Evolutionary conservation across 2,113 vertebrate genomes (phyloP).

Genomic region (Pristiophorus japonicus): DNA sequence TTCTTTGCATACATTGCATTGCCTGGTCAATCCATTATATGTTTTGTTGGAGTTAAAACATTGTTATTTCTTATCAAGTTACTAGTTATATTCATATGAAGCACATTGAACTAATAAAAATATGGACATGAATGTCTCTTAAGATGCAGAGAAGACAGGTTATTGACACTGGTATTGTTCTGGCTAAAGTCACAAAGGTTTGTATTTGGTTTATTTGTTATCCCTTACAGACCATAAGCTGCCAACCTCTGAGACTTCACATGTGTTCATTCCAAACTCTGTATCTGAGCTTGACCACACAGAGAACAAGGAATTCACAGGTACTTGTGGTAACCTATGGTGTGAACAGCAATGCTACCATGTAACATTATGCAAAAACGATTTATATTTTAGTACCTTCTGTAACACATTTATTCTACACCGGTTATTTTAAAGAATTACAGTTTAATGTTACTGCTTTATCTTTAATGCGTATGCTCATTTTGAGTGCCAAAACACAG

Average conservation of each 20-base stretch:
- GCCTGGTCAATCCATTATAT: not conserved
- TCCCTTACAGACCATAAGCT: not conserved
- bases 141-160: not conserved
- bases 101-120: not conserved
- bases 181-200: not conserved
- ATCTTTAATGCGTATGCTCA: not conserved
- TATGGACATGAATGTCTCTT: not conserved
- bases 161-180: not conserved
- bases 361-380: not conserved
- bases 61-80: not conserved
- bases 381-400: not conserved
- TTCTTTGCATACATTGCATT: not conserved
- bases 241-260: not conserved
- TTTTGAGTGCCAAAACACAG: not conserved
- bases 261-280: not conserved
- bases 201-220: not conserved
- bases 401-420: not conserved
- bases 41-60: not conserved
- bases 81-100: not conserved
- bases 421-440: not conserved
- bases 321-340: not conserved
- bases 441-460: not conserved
- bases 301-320: not conserved
- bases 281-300: constrained; percentile 17
- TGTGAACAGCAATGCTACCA: not conserved